A percentile compares a stretch with the other conserved stretches of the same genome.
These are phyloP conservation scores for Ctenopoma multispine DNA, from an alignment of 2,797 vertebrate genomes.

Conservation along the genomic window DNA sequence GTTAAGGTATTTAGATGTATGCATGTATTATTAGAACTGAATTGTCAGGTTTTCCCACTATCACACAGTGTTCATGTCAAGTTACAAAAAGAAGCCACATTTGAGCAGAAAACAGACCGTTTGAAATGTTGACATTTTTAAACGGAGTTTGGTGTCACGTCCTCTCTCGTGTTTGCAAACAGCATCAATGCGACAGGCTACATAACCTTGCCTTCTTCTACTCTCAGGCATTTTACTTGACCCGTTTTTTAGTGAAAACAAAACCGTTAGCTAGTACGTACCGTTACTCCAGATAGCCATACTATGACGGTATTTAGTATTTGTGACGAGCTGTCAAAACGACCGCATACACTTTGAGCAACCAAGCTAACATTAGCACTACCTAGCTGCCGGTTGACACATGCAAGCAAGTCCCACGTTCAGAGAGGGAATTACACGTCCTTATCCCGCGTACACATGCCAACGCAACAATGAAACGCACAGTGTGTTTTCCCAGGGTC, in stretches of 20 bases:
- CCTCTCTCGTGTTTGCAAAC: background rate
- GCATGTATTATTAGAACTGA: background rate
- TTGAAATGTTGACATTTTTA: background rate
- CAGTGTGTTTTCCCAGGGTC: background rate
- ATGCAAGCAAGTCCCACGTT: constrained; percentile 19
- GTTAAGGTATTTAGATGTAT: too few relatives aligned
- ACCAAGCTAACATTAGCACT: constrained; percentile 52
- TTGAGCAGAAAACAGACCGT: background rate
- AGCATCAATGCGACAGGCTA: background rate
- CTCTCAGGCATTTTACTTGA: rapidly evolving
- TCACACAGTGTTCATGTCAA: too few relatives aligned
- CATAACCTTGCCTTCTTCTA: constrained; percentile 29
- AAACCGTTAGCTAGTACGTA: rapidly evolving
- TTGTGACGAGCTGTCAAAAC: background rate
- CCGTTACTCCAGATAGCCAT: background rate
- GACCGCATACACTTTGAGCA: constrained; percentile 32
- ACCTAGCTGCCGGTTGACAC: constrained; percentile 40
- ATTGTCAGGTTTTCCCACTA: too few relatives aligned
- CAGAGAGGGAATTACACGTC: background rate
- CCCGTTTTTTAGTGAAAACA: too few relatives aligned
- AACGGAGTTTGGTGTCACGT: constrained; percentile 6
- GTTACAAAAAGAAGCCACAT: background rate
- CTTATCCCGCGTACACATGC: background rate
- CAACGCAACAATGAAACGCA: background rate
- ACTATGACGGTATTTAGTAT: background rate